phyloP scores from a whole-genome alignment of 2,113 vertebrate species.

The Cyanocitta stelleri region DNA sequence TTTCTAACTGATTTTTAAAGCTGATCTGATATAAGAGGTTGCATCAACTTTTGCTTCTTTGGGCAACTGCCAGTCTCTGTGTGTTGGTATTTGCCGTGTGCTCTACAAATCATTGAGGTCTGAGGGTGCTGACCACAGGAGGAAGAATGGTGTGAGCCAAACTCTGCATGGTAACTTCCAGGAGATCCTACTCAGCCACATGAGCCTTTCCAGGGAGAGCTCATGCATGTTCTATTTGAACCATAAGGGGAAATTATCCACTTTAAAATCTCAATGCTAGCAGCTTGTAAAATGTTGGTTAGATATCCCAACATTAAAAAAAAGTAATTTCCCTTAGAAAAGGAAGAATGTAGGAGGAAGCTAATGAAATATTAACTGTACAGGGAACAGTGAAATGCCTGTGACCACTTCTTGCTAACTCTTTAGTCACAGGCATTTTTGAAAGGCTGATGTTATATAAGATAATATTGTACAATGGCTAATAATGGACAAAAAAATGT shows the following conservation, averaged over 20 bases:
- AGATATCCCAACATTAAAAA: background rate
- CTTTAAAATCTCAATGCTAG: background rate
- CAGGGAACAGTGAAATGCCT: background rate
- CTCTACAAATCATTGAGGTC: background rate
- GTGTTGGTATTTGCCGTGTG: background rate
- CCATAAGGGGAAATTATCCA: background rate
- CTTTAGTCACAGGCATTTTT: background rate
- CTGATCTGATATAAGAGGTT: background rate
- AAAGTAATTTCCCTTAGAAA: background rate
- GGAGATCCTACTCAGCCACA: background rate
- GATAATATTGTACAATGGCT: background rate
- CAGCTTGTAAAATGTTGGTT: background rate
- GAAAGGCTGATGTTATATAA: background rate
- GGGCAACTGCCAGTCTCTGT: background rate
- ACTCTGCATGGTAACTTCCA: background rate
- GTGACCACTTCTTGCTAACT: background rate
- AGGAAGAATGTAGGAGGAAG: background rate
- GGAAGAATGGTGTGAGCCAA: background rate
- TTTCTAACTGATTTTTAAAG: background rate
- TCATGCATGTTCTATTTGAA: background rate
- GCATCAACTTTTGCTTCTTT: background rate
- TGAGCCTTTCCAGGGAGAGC: background rate
- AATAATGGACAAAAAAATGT: background rate
- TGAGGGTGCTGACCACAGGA: background rate
- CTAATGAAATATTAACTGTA: background rate